Conservation (phyloP, 2,797 vertebrate genomes). For the Sciurus vulgaris region DNA sequence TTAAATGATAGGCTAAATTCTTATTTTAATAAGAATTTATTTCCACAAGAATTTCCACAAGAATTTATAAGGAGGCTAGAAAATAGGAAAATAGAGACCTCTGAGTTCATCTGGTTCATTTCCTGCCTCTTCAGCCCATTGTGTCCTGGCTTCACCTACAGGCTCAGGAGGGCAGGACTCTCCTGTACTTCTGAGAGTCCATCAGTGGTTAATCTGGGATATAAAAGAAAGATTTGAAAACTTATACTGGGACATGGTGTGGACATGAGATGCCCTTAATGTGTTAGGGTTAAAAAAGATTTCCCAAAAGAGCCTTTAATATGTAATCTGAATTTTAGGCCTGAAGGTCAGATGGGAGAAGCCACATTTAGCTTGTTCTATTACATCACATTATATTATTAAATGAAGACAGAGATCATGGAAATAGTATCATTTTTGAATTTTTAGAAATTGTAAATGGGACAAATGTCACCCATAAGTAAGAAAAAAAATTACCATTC, state of each 20-base stretch:
- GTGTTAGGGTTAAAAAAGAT: slow-evolving; percentile 18
- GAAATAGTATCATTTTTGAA: slow-evolving; percentile 8
- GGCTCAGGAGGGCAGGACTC: background rate
- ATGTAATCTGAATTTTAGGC: background rate
- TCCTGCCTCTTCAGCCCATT: background rate
- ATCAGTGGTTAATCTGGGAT: background rate
- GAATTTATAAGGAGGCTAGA: background rate
- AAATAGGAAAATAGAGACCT: background rate
- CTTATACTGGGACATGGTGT: background rate
- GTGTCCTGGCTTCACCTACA: background rate
- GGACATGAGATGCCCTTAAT: background rate
- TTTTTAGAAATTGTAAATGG: slow-evolving; percentile 5
- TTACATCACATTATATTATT: background rate
- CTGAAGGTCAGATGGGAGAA: slow-evolving; percentile 7
- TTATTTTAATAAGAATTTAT: too few species aligned
- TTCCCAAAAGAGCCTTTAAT: background rate
- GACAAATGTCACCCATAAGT: background rate
- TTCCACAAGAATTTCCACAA: slow-evolving; percentile 41
- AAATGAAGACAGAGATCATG: slow-evolving; percentile 19
- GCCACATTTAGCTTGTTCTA: background rate
- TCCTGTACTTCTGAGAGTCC: background rate
- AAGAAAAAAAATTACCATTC: background rate
- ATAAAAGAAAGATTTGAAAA: slow-evolving; percentile 6
- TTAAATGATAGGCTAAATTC: slow-evolving; percentile 49
- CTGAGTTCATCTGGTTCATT: background rate